Evolutionary conservation across 2,797 vertebrate genomes (phyloP).

Genomic region (Simalia tracyae): DNA sequence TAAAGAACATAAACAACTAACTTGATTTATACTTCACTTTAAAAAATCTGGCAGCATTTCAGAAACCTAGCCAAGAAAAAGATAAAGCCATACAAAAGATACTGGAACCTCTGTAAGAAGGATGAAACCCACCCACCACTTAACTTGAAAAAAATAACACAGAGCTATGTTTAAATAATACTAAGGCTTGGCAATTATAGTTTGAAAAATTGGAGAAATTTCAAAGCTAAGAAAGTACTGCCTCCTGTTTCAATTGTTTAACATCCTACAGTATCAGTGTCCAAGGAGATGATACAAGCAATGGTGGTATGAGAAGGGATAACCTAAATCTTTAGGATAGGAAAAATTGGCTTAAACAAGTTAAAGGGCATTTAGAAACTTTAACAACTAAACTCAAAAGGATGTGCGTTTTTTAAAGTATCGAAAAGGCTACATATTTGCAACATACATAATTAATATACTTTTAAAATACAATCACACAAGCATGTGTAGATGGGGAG

Average conservation of each 20-base stretch:
- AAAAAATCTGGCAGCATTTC: slow-evolving; percentile 32
- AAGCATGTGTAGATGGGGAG: neutral
- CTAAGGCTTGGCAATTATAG: neutral
- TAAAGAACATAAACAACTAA: slow-evolving; percentile 27
- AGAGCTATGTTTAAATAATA: slow-evolving; percentile 15
- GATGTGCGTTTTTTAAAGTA: neutral
- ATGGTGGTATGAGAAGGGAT: neutral
- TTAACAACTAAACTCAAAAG: neutral
- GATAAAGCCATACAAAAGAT: slow-evolving; percentile 23
- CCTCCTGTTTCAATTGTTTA: neutral
- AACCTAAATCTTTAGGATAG: neutral
- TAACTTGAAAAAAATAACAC: slow-evolving; percentile 11
- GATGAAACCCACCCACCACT: neutral
- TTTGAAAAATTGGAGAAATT: slow-evolving; percentile 13
- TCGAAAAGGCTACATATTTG: neutral
- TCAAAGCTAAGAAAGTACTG: neutral
- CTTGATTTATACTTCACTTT: slow-evolving; percentile 34
- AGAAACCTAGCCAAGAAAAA: slow-evolving; percentile 34
- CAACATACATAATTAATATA: neutral
- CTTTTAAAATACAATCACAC: neutral
- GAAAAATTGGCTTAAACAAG: neutral
- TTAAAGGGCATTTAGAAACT: neutral
- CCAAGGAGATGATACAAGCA: neutral
- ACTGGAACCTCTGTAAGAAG: neutral
- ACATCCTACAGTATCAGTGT: neutral